Evolutionary conservation across 2,113 vertebrate genomes (phyloP).

Genomic region (Electrona antarctica): DNA sequence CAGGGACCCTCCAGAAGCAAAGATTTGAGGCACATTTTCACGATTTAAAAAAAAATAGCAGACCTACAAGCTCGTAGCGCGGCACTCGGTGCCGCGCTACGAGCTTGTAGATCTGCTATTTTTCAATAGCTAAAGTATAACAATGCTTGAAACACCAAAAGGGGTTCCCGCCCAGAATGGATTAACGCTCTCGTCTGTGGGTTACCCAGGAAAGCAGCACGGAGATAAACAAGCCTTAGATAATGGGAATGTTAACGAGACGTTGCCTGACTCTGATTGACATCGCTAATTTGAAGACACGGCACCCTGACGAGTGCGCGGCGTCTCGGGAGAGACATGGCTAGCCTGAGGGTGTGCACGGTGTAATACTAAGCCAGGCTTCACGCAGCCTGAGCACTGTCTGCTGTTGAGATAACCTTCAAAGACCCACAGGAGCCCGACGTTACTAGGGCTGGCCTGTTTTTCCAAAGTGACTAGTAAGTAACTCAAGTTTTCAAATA

Average conservation of each 20-base stretch:
- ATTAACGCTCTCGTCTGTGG: not conserved
- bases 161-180: too few species aligned
- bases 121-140: too few species aligned
- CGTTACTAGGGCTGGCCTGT: constrained; percentile 35
- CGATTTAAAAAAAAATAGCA: too few species aligned
- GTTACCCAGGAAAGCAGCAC: constrained; percentile 20
- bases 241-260: not conserved
- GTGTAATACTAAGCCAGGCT: constrained; percentile 67
- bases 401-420: constrained; percentile 69
- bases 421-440: constrained; percentile 57
- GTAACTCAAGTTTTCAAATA: too few species aligned
- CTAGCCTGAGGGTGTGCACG: constrained; percentile 67
- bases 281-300: constrained; percentile 46
- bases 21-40: too few species aligned
- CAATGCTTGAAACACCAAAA: too few species aligned
- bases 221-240: constrained; percentile 31
- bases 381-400: constrained; percentile 61
- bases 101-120: too few species aligned
- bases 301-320: constrained; percentile 45
- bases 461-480: too few species aligned
- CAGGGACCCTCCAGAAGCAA: too few species aligned
- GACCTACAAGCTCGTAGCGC: too few species aligned
- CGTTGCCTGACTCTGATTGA: constrained; percentile 45
- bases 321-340: constrained; percentile 52
- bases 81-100: too few species aligned